Evolutionary conservation across 2,888 invertebrate genomes (phyloP).

Genomic region (Lysandra bellargus): DNA sequence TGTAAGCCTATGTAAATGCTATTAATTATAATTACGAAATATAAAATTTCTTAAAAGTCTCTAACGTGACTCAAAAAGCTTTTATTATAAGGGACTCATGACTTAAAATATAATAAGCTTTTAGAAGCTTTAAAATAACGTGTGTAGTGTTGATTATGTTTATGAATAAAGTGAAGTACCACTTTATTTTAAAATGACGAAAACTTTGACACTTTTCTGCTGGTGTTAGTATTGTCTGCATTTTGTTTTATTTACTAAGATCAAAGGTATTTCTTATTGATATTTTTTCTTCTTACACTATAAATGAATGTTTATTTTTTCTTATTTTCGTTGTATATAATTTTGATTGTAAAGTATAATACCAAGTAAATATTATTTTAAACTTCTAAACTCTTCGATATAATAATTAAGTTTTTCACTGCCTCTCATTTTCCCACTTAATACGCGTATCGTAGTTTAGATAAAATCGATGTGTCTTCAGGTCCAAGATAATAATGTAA

Average conservation of each 20-base stretch:
- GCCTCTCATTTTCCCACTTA: background rate
- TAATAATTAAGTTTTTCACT: background rate
- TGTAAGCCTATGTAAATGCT: conserved; percentile 14
- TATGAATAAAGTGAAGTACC: background rate
- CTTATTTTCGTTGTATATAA: background rate
- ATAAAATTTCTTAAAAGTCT: conserved; percentile 22
- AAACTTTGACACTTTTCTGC: background rate
- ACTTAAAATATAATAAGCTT: conserved; percentile 20
- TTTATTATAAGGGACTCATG: conserved; percentile 15
- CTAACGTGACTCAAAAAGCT: conserved; percentile 30
- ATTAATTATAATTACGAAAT: conserved; percentile 1
- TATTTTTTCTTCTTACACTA: background rate
- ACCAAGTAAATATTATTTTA: background rate
- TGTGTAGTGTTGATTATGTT: background rate
- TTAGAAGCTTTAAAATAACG: conserved; percentile 18
- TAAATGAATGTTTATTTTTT: conserved; percentile 3
- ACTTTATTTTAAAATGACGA: background rate
- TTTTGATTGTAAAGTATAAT: background rate
- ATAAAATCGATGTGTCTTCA: conserved; percentile 24
- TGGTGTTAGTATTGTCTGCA: background rate
- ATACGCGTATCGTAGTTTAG: conserved; percentile 16
- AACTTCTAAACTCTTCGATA: background rate
- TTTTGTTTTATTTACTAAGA: background rate
- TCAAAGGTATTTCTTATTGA: background rate
- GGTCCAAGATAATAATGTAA: conserved; percentile 26